These are phyloP conservation scores for Taeniopygia guttata DNA, from an alignment of 2,797 vertebrate species.

Conservation along the genomic window DNA sequence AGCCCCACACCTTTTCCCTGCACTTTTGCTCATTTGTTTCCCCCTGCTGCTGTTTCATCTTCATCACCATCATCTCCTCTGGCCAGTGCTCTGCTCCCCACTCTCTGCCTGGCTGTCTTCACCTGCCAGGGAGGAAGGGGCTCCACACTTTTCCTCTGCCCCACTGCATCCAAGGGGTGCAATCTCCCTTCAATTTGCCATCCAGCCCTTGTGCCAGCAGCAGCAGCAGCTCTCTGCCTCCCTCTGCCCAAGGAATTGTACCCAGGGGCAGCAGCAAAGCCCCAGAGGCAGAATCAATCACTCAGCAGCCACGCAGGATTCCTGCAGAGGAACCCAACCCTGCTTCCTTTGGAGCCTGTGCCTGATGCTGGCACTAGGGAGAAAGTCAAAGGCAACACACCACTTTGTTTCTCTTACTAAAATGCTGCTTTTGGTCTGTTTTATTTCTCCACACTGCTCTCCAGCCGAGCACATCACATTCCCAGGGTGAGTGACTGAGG, in stretches of 20 bases:
- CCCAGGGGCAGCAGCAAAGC: neutral
- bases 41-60: neutral
- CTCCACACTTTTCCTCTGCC: neutral
- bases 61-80: neutral
- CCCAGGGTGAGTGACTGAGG: neutral
- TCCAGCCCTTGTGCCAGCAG: neutral
- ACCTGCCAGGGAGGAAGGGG: neutral
- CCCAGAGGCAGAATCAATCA: neutral
- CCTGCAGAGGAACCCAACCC: neutral
- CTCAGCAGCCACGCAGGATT: neutral
- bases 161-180: fast-evolving
- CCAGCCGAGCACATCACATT: neutral
- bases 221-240: neutral
- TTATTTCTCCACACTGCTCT: neutral
- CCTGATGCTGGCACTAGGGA: fast-evolving
- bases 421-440: neutral
- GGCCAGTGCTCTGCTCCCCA: neutral
- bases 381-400: neutral
- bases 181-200: fast-evolving
- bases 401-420: neutral
- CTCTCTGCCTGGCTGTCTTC: neutral
- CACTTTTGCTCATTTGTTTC: neutral
- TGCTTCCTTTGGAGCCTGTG: neutral
- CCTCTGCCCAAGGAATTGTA: neutral
- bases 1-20: neutral